Evolutionary conservation across 2,113 vertebrate species (phyloP).

Genomic region (Ardeotis arabs): DNA sequence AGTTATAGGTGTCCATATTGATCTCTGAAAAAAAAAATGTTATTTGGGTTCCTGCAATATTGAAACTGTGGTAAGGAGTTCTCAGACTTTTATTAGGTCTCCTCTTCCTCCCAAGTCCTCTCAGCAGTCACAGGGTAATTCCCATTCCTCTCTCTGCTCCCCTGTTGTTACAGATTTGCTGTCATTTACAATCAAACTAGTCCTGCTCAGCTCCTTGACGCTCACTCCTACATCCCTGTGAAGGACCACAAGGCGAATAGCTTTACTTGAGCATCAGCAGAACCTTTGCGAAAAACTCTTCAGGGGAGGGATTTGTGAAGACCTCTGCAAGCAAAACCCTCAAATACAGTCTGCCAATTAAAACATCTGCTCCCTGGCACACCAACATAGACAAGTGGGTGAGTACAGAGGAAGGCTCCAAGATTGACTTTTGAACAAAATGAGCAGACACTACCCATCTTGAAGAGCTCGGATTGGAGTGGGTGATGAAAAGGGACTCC

Average conservation of each 20-base stretch:
- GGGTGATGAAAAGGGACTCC: background rate
- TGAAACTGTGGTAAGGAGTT: background rate
- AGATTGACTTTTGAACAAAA: background rate
- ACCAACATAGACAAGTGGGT: background rate
- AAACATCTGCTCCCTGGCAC: background rate
- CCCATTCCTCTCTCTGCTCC: background rate
- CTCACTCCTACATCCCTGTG: background rate
- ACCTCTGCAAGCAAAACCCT: background rate
- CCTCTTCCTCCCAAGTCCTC: background rate
- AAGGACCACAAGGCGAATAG: background rate
- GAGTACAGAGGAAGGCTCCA: background rate
- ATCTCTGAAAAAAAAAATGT: background rate
- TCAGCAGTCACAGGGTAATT: background rate
- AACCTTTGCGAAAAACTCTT: background rate
- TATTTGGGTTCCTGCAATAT: background rate
- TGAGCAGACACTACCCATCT: background rate
- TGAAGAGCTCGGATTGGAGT: background rate
- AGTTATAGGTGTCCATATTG: background rate
- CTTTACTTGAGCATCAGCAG: background rate
- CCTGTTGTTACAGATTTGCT: background rate
- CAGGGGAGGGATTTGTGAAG: background rate
- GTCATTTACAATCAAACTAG: background rate
- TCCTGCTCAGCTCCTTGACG: accelerated
- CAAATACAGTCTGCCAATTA: background rate
- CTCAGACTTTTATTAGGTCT: background rate